Evolutionary conservation across 2,797 vertebrate genomes (phyloP), one percentile per base, ranked within the genome.

Genomic region (Poeciliopsis paucimaculata): DNA sequence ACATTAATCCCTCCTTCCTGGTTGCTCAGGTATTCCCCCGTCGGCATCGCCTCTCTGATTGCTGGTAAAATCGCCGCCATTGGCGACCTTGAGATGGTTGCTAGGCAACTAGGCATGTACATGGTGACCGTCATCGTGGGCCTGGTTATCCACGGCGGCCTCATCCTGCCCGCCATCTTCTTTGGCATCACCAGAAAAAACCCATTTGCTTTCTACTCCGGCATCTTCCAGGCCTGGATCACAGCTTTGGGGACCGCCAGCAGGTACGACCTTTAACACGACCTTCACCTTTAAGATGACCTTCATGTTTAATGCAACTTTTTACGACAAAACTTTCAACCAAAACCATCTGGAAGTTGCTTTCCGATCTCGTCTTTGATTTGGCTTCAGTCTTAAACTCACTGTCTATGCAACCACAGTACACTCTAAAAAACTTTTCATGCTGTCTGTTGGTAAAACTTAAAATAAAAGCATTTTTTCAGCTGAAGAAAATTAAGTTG

Each of bases 151-250:
- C 96, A 97, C 20, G 97, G 97, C 0, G 96, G 94, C 5, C 49
- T 97, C 60, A 94, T 97, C 76, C 93, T 97, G 7, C 96, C 96
- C 0, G 87, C 95, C n/a, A 97, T 97, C 80, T 97, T 93, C 90
- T 97, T 97, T 12, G 79, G 66, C 0, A 92, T 95, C 86, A 97
- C 96, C 72, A 92, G 95, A 75, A 96, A 96, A 88, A 97, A 94
- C 88, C 97, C 97, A 0, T 90, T 96, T 68, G 26, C 83, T 1
- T 97, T 97, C 89, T 97, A 96, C 90, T 90, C 91, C 0, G 97
- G 96, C 1, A 96, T 97, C 88, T 97, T 97, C 89, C 97, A 97
- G 91, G 97, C 97, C 3, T 97, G 96, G 96, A 96, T 97, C 91
- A 97, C 96, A 0, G 97, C 97, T 15, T 84, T 97, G 84, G 96